Percentiles rank a stretch among this genome's conserved stretches.
Conservation (phyloP, 2,888 invertebrate genomes). For the Ennomos erosarius region DNA sequence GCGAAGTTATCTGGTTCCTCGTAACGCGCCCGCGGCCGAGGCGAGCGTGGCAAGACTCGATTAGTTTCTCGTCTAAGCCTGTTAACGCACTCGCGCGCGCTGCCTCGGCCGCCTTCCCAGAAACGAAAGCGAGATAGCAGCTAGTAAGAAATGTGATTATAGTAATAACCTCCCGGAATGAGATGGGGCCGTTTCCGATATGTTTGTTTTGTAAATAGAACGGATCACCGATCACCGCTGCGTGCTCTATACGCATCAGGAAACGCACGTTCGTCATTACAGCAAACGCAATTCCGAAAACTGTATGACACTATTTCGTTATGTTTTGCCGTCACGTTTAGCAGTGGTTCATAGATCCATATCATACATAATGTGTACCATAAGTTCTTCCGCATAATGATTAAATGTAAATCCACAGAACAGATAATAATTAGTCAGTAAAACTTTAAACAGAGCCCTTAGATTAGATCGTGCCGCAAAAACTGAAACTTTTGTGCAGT, state of each 20-base stretch:
- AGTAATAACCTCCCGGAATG: constrained; percentile 80
- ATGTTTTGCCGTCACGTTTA: constrained; percentile 11
- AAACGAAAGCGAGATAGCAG: constrained; percentile 80
- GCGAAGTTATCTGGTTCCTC: constrained; percentile 26
- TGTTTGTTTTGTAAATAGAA: constrained; percentile 60
- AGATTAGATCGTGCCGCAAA: too few relatives aligned
- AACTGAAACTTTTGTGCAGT: too few relatives aligned
- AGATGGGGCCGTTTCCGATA: constrained; percentile 68
- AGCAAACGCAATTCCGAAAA: constrained; percentile 3
- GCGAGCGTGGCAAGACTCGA: constrained; percentile 20
- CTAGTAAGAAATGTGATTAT: constrained; percentile 81
- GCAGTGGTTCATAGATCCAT: not conserved
- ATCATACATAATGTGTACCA: too few relatives aligned
- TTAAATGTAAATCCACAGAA: too few relatives aligned
- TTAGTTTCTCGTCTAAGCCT: constrained; percentile 50
- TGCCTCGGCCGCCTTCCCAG: constrained; percentile 62
- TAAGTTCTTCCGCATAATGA: too few relatives aligned
- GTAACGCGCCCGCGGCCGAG: constrained; percentile 16
- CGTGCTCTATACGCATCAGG: not conserved
- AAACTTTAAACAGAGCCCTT: too few relatives aligned
- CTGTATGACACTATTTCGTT: constrained; percentile 9
- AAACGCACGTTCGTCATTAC: constrained; percentile 4
- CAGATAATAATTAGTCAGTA: too few relatives aligned
- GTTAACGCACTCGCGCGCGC: constrained; percentile 54
- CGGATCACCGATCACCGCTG: constrained; percentile 27